Conservation (phyloP, 2,888 invertebrate genomes). For the Bellardia pandia region DNA sequence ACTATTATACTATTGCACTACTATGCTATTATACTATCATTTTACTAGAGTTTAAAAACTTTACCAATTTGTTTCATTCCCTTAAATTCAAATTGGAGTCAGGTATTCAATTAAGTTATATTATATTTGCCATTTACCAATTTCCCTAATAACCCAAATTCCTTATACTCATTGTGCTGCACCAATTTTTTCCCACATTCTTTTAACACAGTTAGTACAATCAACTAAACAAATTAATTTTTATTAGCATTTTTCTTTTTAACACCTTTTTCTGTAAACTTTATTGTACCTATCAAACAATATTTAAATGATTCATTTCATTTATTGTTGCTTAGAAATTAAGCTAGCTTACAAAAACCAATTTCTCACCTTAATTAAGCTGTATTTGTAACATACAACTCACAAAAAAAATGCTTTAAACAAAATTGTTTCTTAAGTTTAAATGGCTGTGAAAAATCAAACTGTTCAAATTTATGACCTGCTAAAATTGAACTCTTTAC, state of each 20-base stretch:
- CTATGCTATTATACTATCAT: no score
- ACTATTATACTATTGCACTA: no score
- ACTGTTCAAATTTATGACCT: constrained; percentile 77
- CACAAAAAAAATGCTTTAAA: neutral
- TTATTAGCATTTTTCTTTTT: neutral
- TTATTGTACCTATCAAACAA: neutral
- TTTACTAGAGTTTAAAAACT: no score
- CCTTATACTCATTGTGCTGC: no score
- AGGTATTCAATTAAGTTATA: no score
- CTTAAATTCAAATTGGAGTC: no score
- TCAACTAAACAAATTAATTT: neutral
- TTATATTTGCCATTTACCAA: no score
- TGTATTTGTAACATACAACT: constrained; percentile 53
- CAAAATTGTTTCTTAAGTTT: constrained; percentile 72
- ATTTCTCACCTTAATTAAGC: constrained; percentile 69
- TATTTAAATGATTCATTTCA: constrained; percentile 48
- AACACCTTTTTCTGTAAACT: neutral
- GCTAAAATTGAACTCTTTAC: constrained; percentile 56
- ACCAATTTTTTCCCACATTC: constrained; percentile 12
- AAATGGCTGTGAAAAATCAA: constrained; percentile 81
- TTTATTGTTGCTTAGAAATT: constrained; percentile 10
- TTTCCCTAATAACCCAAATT: no score
- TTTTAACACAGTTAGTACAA: neutral
- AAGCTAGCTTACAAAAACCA: constrained; percentile 33
- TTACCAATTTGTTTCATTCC: no score